These are phyloP conservation scores for Agapornis canus DNA, from an alignment of 2,797 vertebrate species.

Conservation along the genomic window DNA sequence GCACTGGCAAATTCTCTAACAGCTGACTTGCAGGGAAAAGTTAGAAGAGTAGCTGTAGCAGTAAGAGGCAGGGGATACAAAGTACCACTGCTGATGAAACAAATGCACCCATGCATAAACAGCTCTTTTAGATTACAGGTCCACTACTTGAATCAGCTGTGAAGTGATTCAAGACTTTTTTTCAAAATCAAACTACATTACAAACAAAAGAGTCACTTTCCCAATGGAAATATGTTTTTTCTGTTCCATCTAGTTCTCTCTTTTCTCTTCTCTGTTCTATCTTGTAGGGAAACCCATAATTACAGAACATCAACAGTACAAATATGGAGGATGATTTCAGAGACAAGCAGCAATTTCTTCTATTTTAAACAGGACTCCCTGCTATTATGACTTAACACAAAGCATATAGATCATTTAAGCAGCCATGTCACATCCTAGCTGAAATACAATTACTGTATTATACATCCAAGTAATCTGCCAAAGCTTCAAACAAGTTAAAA, in stretches of 20 bases:
- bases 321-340: not conserved
- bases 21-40: not conserved
- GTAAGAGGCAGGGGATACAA: not conserved
- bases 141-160: not conserved
- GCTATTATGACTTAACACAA: not conserved
- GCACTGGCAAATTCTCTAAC: not conserved
- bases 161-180: not conserved
- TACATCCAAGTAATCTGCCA: not conserved
- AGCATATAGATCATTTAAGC: not conserved
- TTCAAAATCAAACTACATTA: not conserved
- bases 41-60: not conserved
- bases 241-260: not conserved
- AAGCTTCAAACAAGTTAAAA: not conserved
- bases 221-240: not conserved
- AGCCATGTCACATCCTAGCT: not conserved
- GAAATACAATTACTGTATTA: not conserved
- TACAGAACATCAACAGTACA: not conserved
- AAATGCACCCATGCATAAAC: fast-evolving
- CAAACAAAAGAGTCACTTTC: not conserved
- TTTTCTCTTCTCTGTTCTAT: not conserved
- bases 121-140: not conserved
- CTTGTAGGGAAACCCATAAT: not conserved
- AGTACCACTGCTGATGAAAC: not conserved
- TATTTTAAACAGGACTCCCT: not conserved
- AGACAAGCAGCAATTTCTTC: not conserved